Conservation (phyloP, 64 coral and sea anemone species). For the Montipora cactus region DNA sequence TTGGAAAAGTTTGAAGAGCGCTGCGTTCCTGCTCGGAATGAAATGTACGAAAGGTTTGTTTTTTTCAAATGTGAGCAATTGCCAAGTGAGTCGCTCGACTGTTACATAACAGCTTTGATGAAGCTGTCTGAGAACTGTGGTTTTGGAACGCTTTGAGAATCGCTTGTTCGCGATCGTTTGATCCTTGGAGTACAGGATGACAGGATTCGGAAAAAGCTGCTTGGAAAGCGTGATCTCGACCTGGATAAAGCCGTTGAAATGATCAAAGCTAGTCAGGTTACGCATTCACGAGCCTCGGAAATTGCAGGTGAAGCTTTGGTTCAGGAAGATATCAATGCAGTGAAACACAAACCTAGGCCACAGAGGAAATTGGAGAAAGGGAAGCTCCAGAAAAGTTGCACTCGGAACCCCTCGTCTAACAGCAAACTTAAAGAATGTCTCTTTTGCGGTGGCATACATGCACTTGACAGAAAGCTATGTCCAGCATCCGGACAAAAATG, state of each 20-base stretch:
- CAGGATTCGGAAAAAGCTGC: constrained; percentile 64
- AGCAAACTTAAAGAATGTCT: constrained; percentile 45
- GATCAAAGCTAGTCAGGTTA: constrained; percentile 55
- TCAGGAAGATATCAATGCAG: neutral
- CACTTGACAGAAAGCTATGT: constrained; percentile 48
- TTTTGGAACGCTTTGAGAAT: constrained; percentile 55
- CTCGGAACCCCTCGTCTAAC: constrained; percentile 20
- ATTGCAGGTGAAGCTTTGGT: neutral
- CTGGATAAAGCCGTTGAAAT: constrained; percentile 50
- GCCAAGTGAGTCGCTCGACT: constrained; percentile 5
- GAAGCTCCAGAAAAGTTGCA: constrained; percentile 4
- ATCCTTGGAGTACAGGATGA: constrained; percentile 63
- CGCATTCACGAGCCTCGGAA: constrained; percentile 37
- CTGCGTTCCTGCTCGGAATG: constrained; percentile 29
- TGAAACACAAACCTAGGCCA: neutral
- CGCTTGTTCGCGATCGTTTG: constrained; percentile 50
- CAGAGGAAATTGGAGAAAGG: constrained; percentile 12
- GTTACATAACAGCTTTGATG: constrained; percentile 53
- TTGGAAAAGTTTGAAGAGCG: constrained; percentile 63
- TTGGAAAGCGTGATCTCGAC: constrained; percentile 54
- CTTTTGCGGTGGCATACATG: constrained; percentile 51
- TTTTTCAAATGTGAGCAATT: constrained; percentile 64
- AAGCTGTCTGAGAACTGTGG: constrained; percentile 57
- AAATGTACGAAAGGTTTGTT: constrained; percentile 61
- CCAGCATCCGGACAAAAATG: constrained; percentile 44